Evolutionary conservation across 2,113 vertebrate genomes (phyloP).

Genomic region (Aegypius monachus): DNA sequence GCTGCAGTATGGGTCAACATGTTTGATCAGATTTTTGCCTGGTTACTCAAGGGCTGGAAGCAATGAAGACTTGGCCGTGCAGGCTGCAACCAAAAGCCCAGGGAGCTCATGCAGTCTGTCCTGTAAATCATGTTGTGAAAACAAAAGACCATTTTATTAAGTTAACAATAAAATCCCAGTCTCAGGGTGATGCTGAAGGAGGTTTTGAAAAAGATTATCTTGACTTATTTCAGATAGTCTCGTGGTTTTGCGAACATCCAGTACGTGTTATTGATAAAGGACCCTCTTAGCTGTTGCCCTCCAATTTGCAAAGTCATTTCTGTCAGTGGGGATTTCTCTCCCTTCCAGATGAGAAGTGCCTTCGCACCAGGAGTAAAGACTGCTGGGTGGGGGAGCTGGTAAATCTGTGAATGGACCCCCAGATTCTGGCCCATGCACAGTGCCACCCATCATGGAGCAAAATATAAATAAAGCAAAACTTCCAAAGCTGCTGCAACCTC

Average conservation of each 20-base stretch:
- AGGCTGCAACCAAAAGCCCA: neutral
- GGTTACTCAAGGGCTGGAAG: neutral
- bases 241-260: neutral
- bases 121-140: neutral
- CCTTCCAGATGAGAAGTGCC: neutral
- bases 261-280: neutral
- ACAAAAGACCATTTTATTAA: neutral
- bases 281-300: neutral
- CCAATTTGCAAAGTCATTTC: neutral
- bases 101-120: neutral
- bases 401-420: neutral
- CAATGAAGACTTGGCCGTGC: neutral
- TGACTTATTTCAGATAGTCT: neutral
- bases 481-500: neutral
- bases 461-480: neutral
- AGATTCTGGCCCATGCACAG: neutral
- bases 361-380: neutral
- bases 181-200: neutral
- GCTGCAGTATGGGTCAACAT: neutral
- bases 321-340: neutral
- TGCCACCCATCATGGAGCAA: neutral
- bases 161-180: neutral
- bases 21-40: neutral
- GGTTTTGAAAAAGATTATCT: slow-evolving; percentile 5
- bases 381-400: neutral